Evolutionary conservation across 2,888 invertebrate genomes (phyloP).

Genomic region (Miltochrista miniata): DNA sequence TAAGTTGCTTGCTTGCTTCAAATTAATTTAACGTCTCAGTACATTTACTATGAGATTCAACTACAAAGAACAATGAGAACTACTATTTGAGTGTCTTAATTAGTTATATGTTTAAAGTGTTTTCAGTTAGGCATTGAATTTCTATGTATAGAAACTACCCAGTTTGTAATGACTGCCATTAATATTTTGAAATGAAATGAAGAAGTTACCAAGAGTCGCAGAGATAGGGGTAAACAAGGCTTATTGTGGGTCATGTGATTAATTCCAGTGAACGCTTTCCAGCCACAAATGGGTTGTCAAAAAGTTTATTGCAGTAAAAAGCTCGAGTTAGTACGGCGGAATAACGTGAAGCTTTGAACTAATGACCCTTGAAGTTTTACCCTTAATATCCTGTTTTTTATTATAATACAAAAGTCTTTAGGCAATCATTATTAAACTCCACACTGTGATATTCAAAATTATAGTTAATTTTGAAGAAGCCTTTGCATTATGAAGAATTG

Average conservation of each 20-base stretch:
- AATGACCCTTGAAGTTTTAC: conserved; percentile 70
- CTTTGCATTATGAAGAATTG: no score
- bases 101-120: conserved; percentile 38
- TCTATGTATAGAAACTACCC: not conserved
- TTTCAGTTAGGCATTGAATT: conserved; percentile 23
- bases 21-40: conserved; percentile 66
- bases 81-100: conserved; percentile 61
- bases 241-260: conserved; percentile 67
- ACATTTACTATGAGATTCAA: conserved; percentile 54
- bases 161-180: not conserved
- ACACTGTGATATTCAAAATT: not conserved
- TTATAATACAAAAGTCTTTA: conserved; percentile 43
- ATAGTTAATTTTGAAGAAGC: not conserved
- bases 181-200: not conserved
- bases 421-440: conserved; percentile 27
- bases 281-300: conserved; percentile 76
- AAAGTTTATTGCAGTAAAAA: conserved; percentile 80
- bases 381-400: conserved; percentile 52
- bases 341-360: conserved; percentile 72
- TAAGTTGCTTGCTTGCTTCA: conserved; percentile 62
- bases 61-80: conserved; percentile 67
- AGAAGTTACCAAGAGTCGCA: conserved; percentile 61
- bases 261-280: conserved; percentile 72
- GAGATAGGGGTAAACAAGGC: conserved; percentile 54
- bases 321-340: conserved; percentile 66